Conservation (phyloP, 2,888 invertebrate genomes). For the Melanostoma mellinum region DNA sequence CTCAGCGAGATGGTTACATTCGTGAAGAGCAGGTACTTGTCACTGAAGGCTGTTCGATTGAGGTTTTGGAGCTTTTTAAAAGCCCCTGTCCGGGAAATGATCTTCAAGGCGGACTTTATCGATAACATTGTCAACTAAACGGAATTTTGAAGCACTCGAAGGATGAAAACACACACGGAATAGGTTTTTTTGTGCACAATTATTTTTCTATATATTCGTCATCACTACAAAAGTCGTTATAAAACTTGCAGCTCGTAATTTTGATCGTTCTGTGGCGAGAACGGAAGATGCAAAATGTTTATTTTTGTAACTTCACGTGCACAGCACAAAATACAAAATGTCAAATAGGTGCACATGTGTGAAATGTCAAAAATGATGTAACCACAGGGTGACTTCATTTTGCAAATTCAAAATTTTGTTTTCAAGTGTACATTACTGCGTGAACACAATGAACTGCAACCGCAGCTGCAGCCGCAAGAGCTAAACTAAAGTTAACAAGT, state of each 20-base stretch:
- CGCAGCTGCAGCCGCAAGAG: too few species aligned
- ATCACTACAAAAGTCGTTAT: conserved; percentile 34
- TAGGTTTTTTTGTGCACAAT: conserved; percentile 6
- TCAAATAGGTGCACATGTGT: conserved; percentile 1
- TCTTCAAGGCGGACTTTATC: conserved; percentile 51
- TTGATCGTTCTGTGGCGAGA: conserved; percentile 5
- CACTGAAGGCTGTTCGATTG: conserved; percentile 83
- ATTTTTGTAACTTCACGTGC: conserved; percentile 17
- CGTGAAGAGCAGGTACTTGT: conserved; percentile 88
- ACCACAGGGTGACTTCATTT: neutral
- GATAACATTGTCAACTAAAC: conserved; percentile 35
- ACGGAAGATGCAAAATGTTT: conserved; percentile 20
- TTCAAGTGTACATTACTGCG: too few species aligned
- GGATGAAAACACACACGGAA: conserved; percentile 12
- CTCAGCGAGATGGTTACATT: conserved; percentile 90
- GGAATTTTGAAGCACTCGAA: neutral
- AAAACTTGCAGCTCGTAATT: conserved; percentile 40
- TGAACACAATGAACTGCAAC: too few species aligned
- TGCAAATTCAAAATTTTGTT: too few species aligned
- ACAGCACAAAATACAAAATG: neutral
- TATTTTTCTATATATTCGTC: conserved; percentile 25
- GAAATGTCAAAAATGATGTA: neutral
- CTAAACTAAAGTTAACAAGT: too few species aligned
- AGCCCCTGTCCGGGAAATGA: conserved; percentile 25
- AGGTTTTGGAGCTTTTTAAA: conserved; percentile 75